Conservation (phyloP, 1,140 invertebrate genomes). For the Lasaia peninsularis region DNA sequence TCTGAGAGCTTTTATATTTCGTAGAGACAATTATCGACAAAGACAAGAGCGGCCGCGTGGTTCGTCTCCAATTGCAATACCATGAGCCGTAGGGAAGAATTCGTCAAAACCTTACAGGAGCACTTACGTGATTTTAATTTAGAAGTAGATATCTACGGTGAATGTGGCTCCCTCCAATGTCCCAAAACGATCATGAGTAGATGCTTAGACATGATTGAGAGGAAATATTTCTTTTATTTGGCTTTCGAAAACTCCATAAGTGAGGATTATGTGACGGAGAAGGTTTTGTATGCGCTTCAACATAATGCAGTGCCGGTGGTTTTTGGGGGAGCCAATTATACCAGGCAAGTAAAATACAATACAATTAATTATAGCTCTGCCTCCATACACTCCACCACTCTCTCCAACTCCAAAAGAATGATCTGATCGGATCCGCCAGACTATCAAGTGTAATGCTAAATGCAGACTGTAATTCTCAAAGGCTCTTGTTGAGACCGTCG, state of each 20-base stretch:
- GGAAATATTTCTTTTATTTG: constrained; percentile 83
- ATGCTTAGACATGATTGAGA: constrained; percentile 66
- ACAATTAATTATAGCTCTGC: too few relatives aligned
- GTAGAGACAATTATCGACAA: constrained; percentile 19
- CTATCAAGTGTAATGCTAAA: too few relatives aligned
- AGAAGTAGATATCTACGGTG: constrained; percentile 83
- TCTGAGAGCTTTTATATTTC: neutral
- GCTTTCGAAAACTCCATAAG: constrained; percentile 82
- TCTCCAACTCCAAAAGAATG: too few relatives aligned
- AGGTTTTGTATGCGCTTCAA: constrained; percentile 40
- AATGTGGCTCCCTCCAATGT: constrained; percentile 75
- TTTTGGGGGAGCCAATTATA: constrained; percentile 60
- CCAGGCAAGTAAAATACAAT: constrained; percentile 35
- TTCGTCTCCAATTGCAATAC: constrained; percentile 81
- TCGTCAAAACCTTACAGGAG: constrained; percentile 77
- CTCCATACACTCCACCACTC: too few relatives aligned
- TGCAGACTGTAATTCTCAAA: too few relatives aligned
- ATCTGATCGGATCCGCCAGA: too few relatives aligned
- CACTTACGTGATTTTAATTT: constrained; percentile 63
- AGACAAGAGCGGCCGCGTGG: constrained; percentile 77
- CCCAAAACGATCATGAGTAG: constrained; percentile 30
- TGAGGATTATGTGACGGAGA: constrained; percentile 81
- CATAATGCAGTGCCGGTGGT: constrained; percentile 51
- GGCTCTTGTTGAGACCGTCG: too few relatives aligned
- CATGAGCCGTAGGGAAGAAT: constrained; percentile 75